phyloP scores from a whole-genome alignment of 2,888 invertebrate genomes.

The Spicauda simplicius region DNA sequence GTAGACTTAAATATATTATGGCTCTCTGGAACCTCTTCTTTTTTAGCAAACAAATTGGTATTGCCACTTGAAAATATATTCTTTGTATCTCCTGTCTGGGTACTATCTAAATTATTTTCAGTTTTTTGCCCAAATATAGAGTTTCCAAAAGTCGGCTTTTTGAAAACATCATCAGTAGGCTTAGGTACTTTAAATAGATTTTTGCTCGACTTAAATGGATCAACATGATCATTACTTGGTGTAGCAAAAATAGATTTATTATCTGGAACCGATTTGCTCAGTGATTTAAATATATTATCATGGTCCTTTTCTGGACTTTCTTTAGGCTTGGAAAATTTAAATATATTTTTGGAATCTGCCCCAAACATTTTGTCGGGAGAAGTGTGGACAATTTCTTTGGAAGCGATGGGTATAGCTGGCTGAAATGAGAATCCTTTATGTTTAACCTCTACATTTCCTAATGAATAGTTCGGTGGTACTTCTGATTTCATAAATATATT shows the following conservation, averaged over 20 bases:
- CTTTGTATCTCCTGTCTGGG: slow-evolving; percentile 33
- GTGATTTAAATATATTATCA: slow-evolving; percentile 32
- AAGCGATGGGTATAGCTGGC: slow-evolving; percentile 69
- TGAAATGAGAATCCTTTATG: slow-evolving; percentile 67
- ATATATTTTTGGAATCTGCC: slow-evolving; percentile 56
- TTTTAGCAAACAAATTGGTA: slow-evolving; percentile 43
- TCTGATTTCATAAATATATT: slow-evolving; percentile 56
- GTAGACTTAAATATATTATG: slow-evolving; percentile 46
- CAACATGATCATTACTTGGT: slow-evolving; percentile 31
- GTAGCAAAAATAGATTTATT: slow-evolving; percentile 36
- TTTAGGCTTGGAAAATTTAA: slow-evolving; percentile 74
- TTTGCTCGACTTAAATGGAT: slow-evolving; percentile 34
- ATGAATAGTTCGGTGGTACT: slow-evolving; percentile 47
- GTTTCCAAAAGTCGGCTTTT: slow-evolving; percentile 41
- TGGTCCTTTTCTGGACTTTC: slow-evolving; percentile 47
- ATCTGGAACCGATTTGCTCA: slow-evolving; percentile 16
- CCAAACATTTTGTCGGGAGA: slow-evolving; percentile 64
- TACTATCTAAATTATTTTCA: slow-evolving; percentile 25
- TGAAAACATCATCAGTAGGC: slow-evolving; percentile 43
- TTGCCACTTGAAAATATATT: slow-evolving; percentile 48
- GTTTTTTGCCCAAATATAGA: slow-evolving; percentile 47
- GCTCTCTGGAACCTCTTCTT: slow-evolving; percentile 28
- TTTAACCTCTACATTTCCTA: slow-evolving; percentile 40
- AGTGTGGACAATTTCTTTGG: slow-evolving; percentile 59
- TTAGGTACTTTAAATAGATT: slow-evolving; percentile 46